A percentile compares a stretch with the other conserved stretches of the same genome.
Conservation (phyloP, 2,113 vertebrate species). For the Enhydra lutris region DNA sequence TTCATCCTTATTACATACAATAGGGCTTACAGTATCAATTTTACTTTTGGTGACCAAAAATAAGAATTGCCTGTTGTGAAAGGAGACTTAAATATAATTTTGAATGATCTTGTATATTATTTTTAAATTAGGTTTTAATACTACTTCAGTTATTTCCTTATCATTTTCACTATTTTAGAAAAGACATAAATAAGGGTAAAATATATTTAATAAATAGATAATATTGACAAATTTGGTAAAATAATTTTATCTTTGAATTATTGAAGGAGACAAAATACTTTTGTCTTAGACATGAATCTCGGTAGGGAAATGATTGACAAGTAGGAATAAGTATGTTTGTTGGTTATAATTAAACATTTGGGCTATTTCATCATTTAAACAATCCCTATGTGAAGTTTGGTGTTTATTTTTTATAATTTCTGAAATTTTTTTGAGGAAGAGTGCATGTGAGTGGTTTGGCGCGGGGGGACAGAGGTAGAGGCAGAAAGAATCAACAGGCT, state of each 20-base stretch:
- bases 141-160: constrained; percentile 56
- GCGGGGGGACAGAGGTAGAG: not conserved
- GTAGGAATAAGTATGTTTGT: not conserved
- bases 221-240: constrained; percentile 33
- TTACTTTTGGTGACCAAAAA: constrained; percentile 65
- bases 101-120: constrained; percentile 71
- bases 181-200: not conserved
- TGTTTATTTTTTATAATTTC: not conserved
- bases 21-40: constrained; percentile 45
- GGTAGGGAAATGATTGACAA: not conserved
- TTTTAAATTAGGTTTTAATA: constrained; percentile 76
- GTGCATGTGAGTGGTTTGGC: not conserved
- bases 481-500: not conserved
- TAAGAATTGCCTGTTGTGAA: constrained; percentile 62
- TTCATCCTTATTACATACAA: not conserved
- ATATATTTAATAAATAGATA: not conserved
- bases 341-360: not conserved
- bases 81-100: constrained; percentile 53
- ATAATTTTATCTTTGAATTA: not conserved
- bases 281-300: not conserved
- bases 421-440: not conserved
- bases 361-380: not conserved
- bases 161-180: constrained; percentile 31
- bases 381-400: not conserved
- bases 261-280: not conserved